Conservation (phyloP, 2,888 invertebrate species). For the Pristionchus entomophagus region DNA sequence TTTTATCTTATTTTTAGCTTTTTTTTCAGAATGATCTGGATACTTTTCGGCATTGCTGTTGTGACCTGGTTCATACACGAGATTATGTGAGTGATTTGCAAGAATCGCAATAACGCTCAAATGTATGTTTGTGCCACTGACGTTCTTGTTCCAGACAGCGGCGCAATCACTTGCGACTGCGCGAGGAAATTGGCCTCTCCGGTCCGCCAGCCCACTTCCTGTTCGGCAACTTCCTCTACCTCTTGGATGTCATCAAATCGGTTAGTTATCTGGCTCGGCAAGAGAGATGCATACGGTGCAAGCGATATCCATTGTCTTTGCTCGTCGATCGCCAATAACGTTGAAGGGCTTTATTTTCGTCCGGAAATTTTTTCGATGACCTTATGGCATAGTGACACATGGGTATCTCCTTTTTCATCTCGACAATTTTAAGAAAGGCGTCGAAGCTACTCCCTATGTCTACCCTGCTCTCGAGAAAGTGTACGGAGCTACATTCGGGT, state of each 20-base stretch:
- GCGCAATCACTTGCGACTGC: background rate
- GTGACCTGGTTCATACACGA: background rate
- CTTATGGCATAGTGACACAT: too few relatives aligned
- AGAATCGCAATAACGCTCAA: too few relatives aligned
- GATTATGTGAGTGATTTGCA: background rate
- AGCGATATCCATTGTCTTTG: background rate
- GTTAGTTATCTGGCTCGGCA: background rate
- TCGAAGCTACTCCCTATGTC: background rate
- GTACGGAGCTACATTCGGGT: constrained; percentile 34
- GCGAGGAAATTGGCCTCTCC: constrained; percentile 12
- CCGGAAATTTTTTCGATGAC: background rate
- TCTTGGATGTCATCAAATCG: constrained; percentile 22
- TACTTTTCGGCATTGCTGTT: background rate
- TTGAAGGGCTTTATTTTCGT: background rate
- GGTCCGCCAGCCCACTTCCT: constrained; percentile 29
- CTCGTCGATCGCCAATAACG: too few relatives aligned
- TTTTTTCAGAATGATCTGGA: background rate
- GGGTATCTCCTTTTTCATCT: background rate
- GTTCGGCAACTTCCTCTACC: constrained; percentile 8
- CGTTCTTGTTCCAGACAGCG: background rate
- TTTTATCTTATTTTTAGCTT: too few relatives aligned
- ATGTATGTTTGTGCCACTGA: too few relatives aligned
- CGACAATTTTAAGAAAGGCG: background rate
- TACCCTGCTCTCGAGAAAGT: background rate
- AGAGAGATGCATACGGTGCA: too few relatives aligned